phyloP scores from a whole-genome alignment of 1,140 invertebrate species.

The Heliconius melpomene region DNA sequence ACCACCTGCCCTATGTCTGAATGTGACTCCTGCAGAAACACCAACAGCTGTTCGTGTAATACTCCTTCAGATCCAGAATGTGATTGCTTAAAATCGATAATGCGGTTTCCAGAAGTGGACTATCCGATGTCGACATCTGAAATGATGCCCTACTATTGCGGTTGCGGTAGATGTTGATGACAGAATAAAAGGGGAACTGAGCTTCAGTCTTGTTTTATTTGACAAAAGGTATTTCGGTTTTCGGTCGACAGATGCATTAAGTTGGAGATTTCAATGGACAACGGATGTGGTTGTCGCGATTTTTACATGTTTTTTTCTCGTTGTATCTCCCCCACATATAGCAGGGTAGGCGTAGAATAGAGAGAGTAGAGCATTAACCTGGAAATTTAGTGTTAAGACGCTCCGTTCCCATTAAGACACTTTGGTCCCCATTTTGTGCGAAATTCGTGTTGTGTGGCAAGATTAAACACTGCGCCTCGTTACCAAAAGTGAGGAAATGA shows the following conservation, averaged over 20 bases:
- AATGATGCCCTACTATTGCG: slow-evolving; percentile 46
- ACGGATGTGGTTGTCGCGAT: too few relatives aligned
- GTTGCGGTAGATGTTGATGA: not conserved
- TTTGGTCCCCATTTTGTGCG: too few relatives aligned
- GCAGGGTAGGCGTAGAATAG: too few relatives aligned
- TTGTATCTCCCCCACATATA: too few relatives aligned
- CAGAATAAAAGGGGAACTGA: not conserved
- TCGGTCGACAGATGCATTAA: not conserved
- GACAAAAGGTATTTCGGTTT: not conserved
- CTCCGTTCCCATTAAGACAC: too few relatives aligned
- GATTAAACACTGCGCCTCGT: too few relatives aligned
- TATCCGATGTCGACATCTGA: slow-evolving; percentile 48
- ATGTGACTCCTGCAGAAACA: slow-evolving; percentile 19
- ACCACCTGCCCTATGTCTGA: not conserved
- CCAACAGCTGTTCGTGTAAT: slow-evolving; percentile 9
- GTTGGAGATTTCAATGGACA: too few relatives aligned
- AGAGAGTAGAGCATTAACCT: too few relatives aligned
- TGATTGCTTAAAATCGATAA: slow-evolving; percentile 32
- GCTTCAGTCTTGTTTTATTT: not conserved
- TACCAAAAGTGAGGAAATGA: too few relatives aligned
- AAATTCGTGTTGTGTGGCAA: too few relatives aligned
- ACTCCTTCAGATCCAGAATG: slow-evolving; percentile 24
- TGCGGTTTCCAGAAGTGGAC: slow-evolving; percentile 54
- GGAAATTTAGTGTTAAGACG: too few relatives aligned
- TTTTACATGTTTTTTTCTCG: too few relatives aligned